Percentiles rank a stretch among this genome's conserved stretches.
phyloP scores from a whole-genome alignment of 2,113 vertebrate species.

The Leucoraja erinaceus region DNA sequence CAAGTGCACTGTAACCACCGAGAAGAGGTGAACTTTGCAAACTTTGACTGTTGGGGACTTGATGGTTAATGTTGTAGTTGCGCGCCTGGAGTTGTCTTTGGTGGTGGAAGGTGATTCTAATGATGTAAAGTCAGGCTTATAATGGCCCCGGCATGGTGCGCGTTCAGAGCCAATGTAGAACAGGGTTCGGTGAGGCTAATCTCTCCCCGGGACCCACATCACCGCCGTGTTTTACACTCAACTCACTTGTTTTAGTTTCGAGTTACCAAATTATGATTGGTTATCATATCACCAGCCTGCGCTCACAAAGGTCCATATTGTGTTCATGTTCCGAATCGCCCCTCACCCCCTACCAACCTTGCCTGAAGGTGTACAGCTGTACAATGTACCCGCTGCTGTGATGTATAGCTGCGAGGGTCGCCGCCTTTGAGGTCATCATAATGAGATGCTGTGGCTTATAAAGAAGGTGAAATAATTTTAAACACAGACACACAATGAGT shows the following conservation, averaged over 20 bases:
- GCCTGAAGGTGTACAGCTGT: conserved; percentile 40
- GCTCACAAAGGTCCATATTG: conserved; percentile 1
- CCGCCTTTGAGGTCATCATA: conserved; percentile 53
- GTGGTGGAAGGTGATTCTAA: background rate
- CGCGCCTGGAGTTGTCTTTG: background rate
- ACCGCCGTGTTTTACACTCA: conserved; percentile 58
- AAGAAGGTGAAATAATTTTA: conserved; percentile 76
- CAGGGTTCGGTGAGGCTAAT: conserved; percentile 46
- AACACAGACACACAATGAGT: conserved; percentile 83
- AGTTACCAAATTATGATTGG: conserved; percentile 50
- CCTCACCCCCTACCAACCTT: conserved; percentile 10
- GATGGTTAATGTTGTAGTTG: background rate
- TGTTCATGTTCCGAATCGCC: background rate
- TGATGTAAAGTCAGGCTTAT: background rate
- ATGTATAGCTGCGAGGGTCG: conserved; percentile 55
- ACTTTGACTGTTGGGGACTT: too few relatives aligned
- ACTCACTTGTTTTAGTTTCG: conserved; percentile 50
- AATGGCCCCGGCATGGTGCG: conserved; percentile 49
- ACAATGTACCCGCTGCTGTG: conserved; percentile 46
- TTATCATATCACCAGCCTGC: conserved; percentile 45
- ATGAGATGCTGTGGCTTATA: conserved; percentile 62
- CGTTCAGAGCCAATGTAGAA: conserved; percentile 45
- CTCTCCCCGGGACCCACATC: conserved; percentile 40
- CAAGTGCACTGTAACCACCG: background rate
- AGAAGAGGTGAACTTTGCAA: background rate